Percentiles rank a stretch among this genome's conserved stretches.
These are phyloP conservation scores for Cirrhinus mrigala DNA, from an alignment of 2,797 vertebrate genomes.

Conservation along the genomic window DNA sequence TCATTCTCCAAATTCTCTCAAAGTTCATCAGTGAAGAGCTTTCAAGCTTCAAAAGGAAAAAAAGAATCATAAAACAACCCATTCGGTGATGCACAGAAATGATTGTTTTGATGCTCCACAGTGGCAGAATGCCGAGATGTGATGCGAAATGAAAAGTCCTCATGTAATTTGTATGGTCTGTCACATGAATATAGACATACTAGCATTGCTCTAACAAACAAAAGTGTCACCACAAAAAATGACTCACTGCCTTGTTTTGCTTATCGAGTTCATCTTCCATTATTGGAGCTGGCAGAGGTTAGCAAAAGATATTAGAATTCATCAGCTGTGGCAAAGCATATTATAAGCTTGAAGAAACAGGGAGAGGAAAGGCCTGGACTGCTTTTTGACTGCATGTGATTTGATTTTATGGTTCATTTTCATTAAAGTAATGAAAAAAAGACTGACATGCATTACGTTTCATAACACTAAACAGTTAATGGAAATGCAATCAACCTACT, in stretches of 20 bases:
- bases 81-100: not conserved
- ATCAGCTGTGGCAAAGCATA: slow-evolving; percentile 69
- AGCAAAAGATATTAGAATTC: slow-evolving; percentile 71
- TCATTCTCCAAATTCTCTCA: slow-evolving; percentile 6
- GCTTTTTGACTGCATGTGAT: slow-evolving; percentile 60
- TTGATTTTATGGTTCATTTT: slow-evolving; percentile 12
- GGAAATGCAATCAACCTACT: not conserved
- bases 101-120: not conserved
- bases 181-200: slow-evolving; percentile 3
- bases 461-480: not conserved
- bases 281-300: slow-evolving; percentile 46
- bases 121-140: not conserved
- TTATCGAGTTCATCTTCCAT: slow-evolving; percentile 37
- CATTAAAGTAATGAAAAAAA: not conserved
- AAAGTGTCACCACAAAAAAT: slow-evolving; percentile 56
- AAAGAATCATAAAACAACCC: slow-evolving; percentile 38
- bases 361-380: slow-evolving; percentile 4
- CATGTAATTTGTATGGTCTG: not conserved
- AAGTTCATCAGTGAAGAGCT: slow-evolving; percentile 8
- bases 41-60: not conserved
- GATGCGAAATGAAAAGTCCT: slow-evolving; percentile 15
- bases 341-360: slow-evolving; percentile 60
- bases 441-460: not conserved
- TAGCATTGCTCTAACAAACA: not conserved
- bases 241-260: slow-evolving; percentile 30